Base-by-base conservation (phyloP, 1,140 invertebrate genomes). In the Macrocentrus cingulum region DNA sequence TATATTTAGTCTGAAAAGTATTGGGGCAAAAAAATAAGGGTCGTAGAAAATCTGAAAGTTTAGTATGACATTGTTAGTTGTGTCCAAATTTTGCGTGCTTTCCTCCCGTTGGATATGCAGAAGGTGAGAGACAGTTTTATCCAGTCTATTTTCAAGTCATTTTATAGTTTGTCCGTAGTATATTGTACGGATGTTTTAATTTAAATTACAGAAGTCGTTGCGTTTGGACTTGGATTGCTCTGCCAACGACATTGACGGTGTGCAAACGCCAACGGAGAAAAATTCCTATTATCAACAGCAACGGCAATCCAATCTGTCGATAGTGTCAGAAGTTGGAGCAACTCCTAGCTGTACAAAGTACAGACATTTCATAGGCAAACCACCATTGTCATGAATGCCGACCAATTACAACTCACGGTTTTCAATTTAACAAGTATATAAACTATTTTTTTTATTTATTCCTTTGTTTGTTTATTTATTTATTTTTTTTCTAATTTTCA, bases 181-280 rank as follows among this genome's bases (percentile, higher is more conserved):
- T n/a, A n/a, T n/a, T n/a, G n/a, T n/a, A n/a, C n/a, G n/a, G n/a
- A n/a, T 51, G n/a, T 49, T 37, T 15, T n/a, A 9, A n/a, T 60
- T 57, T 46, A 46, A 56, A 51, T 69, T 69, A 61, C 81, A 87
- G 85, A 82, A 82, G 42, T 86, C 85, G 37, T 79, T 87, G 62
- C 87, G 84, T 77, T 83, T 84, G 55, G 85, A 87, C 73, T 76
- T 90, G 60, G 84, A 85, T 61, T 86, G 87, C 61, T 87, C 85
- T 37, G 72, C 89, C 56, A 83, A 85, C 66, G 88, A 86, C 67
- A 63, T 64, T 29, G 67, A 70, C 32, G 68, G 60, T 6, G 61
- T 59, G 54, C 66, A 68, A 59, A 73, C 69, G 39, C 41, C 64
- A 18, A 51, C 54, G 42, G 66, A 62, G 50, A 60, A 62, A 44